Conservation (phyloP, 2,113 vertebrate species). For the Aphyosemion australe region DNA sequence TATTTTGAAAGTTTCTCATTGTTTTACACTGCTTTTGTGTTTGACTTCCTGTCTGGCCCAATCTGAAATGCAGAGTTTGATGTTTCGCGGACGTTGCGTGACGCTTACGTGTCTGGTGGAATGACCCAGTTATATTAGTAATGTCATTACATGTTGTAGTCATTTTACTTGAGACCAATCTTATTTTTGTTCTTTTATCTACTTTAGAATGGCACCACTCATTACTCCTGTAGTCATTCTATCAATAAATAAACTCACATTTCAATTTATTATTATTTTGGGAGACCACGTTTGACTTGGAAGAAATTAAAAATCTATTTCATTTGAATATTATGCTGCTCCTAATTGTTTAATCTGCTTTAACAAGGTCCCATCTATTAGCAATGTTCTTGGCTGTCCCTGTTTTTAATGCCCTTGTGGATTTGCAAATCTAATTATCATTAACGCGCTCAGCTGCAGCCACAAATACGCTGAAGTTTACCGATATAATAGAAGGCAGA, state of each 20-base stretch:
- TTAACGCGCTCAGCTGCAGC: not conserved
- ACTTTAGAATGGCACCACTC: not conserved
- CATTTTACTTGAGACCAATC: not conserved
- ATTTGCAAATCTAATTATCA: conserved; percentile 13
- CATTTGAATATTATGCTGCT: not conserved
- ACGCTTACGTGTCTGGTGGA: too few species aligned
- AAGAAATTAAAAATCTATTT: conserved; percentile 19
- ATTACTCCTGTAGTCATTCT: not conserved
- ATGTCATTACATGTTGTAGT: too few species aligned
- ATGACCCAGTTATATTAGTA: too few species aligned
- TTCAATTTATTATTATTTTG: too few species aligned
- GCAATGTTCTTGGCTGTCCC: conserved; percentile 15
- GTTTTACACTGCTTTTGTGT: too few species aligned
- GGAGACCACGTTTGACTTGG: not conserved
- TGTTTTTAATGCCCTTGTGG: conserved; percentile 19
- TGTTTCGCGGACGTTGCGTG: too few species aligned
- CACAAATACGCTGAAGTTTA: conserved; percentile 8
- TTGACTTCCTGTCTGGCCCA: too few species aligned
- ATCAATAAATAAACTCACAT: not conserved
- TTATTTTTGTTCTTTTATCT: not conserved
- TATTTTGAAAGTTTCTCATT: too few species aligned
- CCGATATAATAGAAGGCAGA: not conserved
- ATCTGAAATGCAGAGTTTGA: too few species aligned
- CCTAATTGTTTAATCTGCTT: conserved; percentile 11
- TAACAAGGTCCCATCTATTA: conserved; percentile 19